phyloP scores from a whole-genome alignment of 2,797 vertebrate species.

The Tauraco hartlaubi region DNA sequence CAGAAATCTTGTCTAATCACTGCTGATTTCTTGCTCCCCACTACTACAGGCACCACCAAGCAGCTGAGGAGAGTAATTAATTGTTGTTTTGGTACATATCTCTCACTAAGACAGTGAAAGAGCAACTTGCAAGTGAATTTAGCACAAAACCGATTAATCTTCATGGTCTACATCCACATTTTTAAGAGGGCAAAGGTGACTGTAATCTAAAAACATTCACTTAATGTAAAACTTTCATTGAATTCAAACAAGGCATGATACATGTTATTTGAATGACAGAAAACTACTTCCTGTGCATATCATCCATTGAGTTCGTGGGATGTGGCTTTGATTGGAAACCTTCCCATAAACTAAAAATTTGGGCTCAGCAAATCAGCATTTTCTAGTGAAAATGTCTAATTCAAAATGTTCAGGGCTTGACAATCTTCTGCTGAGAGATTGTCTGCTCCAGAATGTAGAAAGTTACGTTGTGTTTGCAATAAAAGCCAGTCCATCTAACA shows the following conservation, averaged over 20 bases:
- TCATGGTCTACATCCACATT: not conserved
- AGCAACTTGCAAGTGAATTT: not conserved
- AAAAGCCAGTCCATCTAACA: not conserved
- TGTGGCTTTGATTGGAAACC: not conserved
- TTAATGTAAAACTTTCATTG: not conserved
- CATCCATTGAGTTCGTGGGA: not conserved
- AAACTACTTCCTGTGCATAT: not conserved
- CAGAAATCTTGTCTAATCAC: not conserved
- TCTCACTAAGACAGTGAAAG: not conserved
- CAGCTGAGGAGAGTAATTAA: not conserved
- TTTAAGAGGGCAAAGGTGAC: not conserved
- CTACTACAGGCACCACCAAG: not conserved
- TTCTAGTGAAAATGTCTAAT: not conserved
- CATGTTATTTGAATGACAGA: not conserved
- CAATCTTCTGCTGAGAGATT: not conserved
- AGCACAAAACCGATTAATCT: not conserved
- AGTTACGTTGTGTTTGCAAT: too few species aligned
- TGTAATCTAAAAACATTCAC: not conserved
- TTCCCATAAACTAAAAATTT: not conserved
- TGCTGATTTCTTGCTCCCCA: not conserved
- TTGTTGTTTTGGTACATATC: not conserved
- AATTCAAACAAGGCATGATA: not conserved
- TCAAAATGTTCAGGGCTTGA: not conserved
- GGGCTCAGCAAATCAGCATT: not conserved
- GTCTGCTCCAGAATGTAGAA: not conserved